These are phyloP conservation scores for Apostichopus californicus DNA, from an alignment of 35 echinoderm and acorn worm species.

Conservation along the genomic window DNA sequence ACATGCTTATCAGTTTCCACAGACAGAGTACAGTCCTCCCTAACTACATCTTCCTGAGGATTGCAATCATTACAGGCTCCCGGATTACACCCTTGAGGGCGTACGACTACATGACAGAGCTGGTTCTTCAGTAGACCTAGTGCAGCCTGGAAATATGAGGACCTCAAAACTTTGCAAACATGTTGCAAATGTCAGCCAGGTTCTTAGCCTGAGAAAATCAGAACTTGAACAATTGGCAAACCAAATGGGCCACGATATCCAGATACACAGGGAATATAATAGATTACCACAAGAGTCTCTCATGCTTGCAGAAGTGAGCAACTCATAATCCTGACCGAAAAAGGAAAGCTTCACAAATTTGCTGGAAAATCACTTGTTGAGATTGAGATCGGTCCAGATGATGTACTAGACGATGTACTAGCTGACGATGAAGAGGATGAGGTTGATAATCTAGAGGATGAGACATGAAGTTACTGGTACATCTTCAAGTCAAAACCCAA, in stretches of 20 bases:
- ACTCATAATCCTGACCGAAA: conserved; percentile 57
- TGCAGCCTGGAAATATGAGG: conserved; percentile 55
- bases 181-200: conserved; percentile 14
- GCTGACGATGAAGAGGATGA: background rate
- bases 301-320: background rate
- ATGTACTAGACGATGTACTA: background rate
- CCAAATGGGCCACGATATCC: conserved; percentile 72
- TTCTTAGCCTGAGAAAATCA: conserved; percentile 37
- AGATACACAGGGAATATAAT: conserved; percentile 57
- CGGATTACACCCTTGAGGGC: conserved; percentile 4
- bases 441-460: background rate
- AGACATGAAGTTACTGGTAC: background rate
- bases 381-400: conserved; percentile 60
- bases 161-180: conserved; percentile 41
- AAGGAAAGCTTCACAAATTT: conserved; percentile 47
- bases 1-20: conserved; percentile 13
- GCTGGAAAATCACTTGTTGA: conserved; percentile 22
- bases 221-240: conserved; percentile 69
- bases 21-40: background rate
- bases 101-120: conserved; percentile 6
- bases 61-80: background rate
- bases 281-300: conserved; percentile 63
- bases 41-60: background rate
- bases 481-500: background rate
- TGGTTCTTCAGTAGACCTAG: background rate